Percentiles rank a stretch among this genome's conserved stretches.
Conservation (phyloP, 2,113 vertebrate species). For the Syngnathus typhle region DNA sequence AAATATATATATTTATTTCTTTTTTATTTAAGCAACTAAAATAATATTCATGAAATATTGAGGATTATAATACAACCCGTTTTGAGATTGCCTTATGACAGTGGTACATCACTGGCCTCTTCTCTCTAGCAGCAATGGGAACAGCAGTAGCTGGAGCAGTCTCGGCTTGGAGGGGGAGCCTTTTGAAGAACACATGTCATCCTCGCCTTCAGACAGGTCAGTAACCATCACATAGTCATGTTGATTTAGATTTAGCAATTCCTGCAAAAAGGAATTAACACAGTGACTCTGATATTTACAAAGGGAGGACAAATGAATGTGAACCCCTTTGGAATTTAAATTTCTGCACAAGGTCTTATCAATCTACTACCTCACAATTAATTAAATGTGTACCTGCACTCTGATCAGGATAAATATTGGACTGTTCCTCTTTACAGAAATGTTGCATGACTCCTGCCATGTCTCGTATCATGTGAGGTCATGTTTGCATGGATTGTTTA, state of each 20-base stretch:
- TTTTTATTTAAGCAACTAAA: background rate
- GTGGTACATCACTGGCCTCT: constrained; percentile 58
- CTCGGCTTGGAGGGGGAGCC: constrained; percentile 98
- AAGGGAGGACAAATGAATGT: too few relatives aligned
- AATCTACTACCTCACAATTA: too few relatives aligned
- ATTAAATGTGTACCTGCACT: too few relatives aligned
- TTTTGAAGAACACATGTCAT: constrained; percentile 94
- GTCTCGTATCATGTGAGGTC: too few relatives aligned
- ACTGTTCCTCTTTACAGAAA: too few relatives aligned
- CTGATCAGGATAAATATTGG: too few relatives aligned
- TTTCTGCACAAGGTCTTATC: too few relatives aligned
- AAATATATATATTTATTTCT: too few relatives aligned
- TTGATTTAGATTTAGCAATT: background rate
- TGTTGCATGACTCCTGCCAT: too few relatives aligned
- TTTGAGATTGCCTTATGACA: background rate
- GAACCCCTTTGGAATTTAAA: too few relatives aligned
- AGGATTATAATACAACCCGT: background rate
- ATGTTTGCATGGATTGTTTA: background rate
- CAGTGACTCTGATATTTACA: background rate
- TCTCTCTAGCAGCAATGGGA: constrained; percentile 97
- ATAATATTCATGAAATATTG: background rate
- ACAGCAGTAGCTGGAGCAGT: constrained; percentile 99
- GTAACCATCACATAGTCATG: constrained; percentile 51
- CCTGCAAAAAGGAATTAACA: background rate
- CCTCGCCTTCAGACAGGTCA: constrained; percentile 98